These are phyloP conservation scores for Solenodon paradoxus DNA, from an alignment of 2,113 vertebrate species.

Conservation along the genomic window DNA sequence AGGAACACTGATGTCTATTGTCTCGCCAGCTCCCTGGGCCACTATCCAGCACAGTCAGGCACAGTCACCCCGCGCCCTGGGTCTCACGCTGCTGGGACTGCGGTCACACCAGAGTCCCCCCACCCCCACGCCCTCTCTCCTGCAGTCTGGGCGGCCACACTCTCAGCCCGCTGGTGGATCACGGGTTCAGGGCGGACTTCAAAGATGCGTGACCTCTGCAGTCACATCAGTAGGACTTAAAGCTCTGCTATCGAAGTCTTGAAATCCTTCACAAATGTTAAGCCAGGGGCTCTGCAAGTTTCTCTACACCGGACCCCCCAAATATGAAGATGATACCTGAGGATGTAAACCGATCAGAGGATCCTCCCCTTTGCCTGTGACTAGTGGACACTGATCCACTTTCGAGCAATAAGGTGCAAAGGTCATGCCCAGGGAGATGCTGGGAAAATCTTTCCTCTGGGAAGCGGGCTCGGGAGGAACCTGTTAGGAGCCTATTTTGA, in stretches of 20 bases:
- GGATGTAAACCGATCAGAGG: neutral
- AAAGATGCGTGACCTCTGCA: rapidly evolving
- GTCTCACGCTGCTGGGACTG: neutral
- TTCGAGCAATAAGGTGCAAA: neutral
- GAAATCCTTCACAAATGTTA: neutral
- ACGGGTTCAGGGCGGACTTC: neutral
- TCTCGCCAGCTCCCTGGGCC: neutral
- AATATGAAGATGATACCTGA: neutral
- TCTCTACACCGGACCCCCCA: neutral
- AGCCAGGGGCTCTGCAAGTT: neutral
- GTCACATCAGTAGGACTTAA: neutral
- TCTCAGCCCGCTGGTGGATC: neutral
- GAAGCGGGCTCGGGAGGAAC: neutral
- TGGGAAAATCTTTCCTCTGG: neutral
- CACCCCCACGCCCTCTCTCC: too few species aligned
- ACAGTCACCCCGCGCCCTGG: neutral
- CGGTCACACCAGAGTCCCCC: rapidly evolving
- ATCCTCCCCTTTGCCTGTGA: neutral
- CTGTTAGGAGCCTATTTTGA: neutral
- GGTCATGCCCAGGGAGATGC: neutral
- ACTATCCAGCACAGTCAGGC: neutral
- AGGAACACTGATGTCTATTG: rapidly evolving
- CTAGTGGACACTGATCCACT: neutral
- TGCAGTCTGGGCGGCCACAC: neutral
- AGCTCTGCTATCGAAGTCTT: neutral